Evolutionary conservation across 2,113 vertebrate genomes (phyloP).

Genomic region (Megaptera novaeangliae): DNA sequence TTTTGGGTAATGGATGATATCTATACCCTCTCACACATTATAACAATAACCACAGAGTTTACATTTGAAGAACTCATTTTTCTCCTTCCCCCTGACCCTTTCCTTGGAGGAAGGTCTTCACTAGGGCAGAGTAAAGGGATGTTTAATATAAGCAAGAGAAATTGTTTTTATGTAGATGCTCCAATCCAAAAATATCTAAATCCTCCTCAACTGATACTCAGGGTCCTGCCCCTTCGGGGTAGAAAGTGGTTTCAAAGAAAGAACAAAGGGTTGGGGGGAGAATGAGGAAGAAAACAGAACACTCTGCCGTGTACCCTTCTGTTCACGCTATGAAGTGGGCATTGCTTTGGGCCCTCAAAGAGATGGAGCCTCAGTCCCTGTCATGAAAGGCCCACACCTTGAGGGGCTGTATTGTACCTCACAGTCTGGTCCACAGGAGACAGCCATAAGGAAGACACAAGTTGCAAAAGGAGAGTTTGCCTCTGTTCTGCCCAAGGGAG

Average conservation of each 20-base stretch:
- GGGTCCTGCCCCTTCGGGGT: neutral
- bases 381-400: neutral
- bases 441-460: neutral
- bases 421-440: neutral
- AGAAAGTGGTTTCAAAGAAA: neutral
- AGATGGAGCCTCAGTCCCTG: neutral
- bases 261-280: neutral
- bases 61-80: neutral
- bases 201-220: neutral
- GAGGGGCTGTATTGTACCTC: rapidly evolving
- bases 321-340: neutral
- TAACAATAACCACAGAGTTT: neutral
- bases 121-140: neutral
- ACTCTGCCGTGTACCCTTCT: neutral
- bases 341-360: neutral
- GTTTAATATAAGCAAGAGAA: neutral
- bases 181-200: neutral
- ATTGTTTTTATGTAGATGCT: neutral
- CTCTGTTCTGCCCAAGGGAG: neutral
- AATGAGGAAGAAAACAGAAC: neutral
- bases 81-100: neutral
- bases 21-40: neutral
- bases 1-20: neutral
- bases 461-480: neutral
- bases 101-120: neutral